A percentile compares a stretch with the other conserved stretches of the same genome.
phyloP scores from a whole-genome alignment of 2,797 vertebrate genomes.

The Tragopan temminckii region DNA sequence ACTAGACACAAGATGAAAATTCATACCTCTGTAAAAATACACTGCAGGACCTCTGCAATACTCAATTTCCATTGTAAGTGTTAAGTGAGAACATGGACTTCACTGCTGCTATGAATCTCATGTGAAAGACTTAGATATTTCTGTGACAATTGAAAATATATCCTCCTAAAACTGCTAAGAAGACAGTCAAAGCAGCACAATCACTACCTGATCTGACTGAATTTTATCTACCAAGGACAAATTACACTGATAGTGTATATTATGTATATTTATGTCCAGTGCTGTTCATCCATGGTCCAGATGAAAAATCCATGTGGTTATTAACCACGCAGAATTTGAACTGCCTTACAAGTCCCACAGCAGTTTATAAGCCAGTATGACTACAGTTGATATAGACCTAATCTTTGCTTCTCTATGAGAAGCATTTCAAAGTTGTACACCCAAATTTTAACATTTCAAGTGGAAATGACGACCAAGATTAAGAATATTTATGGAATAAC shows the following conservation, averaged over 20 bases:
- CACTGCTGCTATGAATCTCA: neutral
- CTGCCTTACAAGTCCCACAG: neutral
- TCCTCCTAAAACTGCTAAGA: neutral
- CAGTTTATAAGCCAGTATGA: neutral
- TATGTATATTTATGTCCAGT: neutral
- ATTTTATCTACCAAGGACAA: neutral
- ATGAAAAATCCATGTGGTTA: neutral
- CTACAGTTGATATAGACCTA: rapidly evolving
- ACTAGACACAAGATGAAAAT: constrained; percentile 43
- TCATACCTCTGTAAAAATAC: neutral
- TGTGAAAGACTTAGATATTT: neutral
- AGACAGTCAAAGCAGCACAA: neutral
- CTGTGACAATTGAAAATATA: neutral
- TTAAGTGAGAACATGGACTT: neutral
- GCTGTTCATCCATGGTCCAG: neutral
- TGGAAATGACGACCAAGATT: neutral
- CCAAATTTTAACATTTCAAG: neutral
- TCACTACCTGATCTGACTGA: neutral
- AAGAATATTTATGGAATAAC: neutral
- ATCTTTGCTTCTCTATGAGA: neutral
- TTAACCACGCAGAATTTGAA: neutral
- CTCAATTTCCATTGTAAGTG: neutral
- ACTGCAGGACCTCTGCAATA: neutral
- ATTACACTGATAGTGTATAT: neutral
- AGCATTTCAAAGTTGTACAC: neutral